These are phyloP conservation scores for Aldabrachelys gigantea DNA, from an alignment of 2,113 vertebrate species.

Conservation along the genomic window DNA sequence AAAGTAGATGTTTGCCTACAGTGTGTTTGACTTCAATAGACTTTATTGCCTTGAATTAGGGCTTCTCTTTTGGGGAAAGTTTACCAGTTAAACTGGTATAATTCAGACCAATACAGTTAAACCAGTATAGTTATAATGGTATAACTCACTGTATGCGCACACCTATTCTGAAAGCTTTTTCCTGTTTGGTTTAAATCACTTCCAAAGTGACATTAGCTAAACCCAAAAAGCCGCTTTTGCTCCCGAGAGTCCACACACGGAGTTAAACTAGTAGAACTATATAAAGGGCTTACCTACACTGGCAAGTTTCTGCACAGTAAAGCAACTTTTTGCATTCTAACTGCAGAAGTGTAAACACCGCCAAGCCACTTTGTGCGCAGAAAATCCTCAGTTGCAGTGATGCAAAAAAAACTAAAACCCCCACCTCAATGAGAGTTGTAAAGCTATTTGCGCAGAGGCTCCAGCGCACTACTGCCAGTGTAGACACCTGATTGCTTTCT, in stretches of 20 bases:
- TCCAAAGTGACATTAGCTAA: neutral
- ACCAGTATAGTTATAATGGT: neutral
- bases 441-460: too few species aligned
- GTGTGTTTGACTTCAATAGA: neutral
- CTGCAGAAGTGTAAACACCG: too few species aligned
- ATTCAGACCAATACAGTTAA: neutral
- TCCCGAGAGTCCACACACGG: neutral
- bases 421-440: too few species aligned
- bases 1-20: neutral
- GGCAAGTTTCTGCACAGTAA: too few species aligned
- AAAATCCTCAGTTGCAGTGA: too few species aligned
- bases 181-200: neutral
- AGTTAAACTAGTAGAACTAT: neutral
- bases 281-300: too few species aligned
- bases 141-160: neutral
- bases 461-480: too few species aligned
- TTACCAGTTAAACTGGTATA: neutral
- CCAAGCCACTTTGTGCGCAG: too few species aligned
- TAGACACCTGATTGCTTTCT: too few species aligned
- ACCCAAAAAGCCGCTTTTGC: neutral
- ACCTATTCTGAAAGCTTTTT: neutral
- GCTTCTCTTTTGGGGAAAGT: neutral
- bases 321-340: too few species aligned
- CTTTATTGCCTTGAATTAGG: neutral
- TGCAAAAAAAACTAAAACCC: too few species aligned